Evolutionary conservation across 2,797 vertebrate genomes (phyloP), one percentile per base, ranked within the genome.

Genomic region (Rhinichthys osculus): DNA sequence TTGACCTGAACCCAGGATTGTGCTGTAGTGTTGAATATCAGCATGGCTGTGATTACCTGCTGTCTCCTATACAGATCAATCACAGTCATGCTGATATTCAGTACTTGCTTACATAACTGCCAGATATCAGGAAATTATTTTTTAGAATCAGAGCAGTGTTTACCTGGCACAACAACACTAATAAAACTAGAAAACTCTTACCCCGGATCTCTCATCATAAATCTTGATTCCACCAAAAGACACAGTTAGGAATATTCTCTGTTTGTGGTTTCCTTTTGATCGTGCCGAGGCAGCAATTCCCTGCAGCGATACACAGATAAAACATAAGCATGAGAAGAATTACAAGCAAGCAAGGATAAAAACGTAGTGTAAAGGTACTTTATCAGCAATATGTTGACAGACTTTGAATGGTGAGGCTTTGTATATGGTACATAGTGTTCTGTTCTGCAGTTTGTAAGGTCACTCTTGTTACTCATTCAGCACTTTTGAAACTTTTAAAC

Each of bases 201-300:
- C 98, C 95, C 98, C 98, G 86, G 97, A 98, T 96, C 98, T 97
- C 92, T 99, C 98, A 89, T 99, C 98, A 87, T 98, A 99, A 94
- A 99, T 99, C 95, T 98, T 99, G 95, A 99, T 99, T 92, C 98
- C 98, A 88, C 97, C 97, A 86, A 99, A 99, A 88, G 98, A 99
- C 92, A 99, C 95, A 44, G 98, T 98, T 93, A 99, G 92, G 95
- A 98, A 98, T 93, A 99, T 94, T 90, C 98, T 96, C 94, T 98
- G 98, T 94, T 99, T 99, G 95, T 99, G 98, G 89, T 98, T 97
- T 86, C 98, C 98, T 95, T 99, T 99, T 66, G 98, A 99, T 89
- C 98, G 97, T 71, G 98, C 97, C 0, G 97, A 96, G 85, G 97
- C 97, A 86, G 96, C 98, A 93, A 98, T 96, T 84, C 97, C 98